Base-by-base conservation (phyloP, 2,888 invertebrate genomes). In the Tipula confusa region DNA sequence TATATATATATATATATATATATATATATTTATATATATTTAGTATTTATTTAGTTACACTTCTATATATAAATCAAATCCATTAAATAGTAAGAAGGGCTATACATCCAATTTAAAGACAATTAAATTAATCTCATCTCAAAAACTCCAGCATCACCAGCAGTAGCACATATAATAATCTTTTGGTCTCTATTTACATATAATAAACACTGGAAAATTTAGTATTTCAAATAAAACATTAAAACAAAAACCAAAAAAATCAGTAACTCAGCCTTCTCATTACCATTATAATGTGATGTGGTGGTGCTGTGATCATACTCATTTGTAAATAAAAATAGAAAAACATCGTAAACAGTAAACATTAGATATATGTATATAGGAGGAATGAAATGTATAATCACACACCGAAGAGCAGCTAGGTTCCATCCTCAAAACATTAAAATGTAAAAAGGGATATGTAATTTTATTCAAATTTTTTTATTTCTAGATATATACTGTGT, bases 391-490 rank as follows among this genome's bases (percentile, higher is more conserved):
- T 64, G 7, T 64, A 64, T 24, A 64, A 64, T 64, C 64, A 64
- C 64, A 64, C 64, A 64, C 64, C 64, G 64, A 64, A 24, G 64
- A 64, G 64, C 24, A 64, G 64, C 64, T 64, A 64, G 64, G 24
- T 18, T 64, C 24, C 64, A 64, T 64, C 64, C 64, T 64, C 64
- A 11, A 64, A 64, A 64, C 64, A 64, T 64, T 64, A 64, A 64
- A 64, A 64, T 64, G 24, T n/a, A 64, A 64, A 64, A 64, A 64
- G 64, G 64, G 64, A 64, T 64, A 24, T 64, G 64, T 24, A 64
- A 64, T 64, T 64, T 64, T 64, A 64, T 64, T 64, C 64, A 64
- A 24, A 18, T 64, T 64, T 64, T 64, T 64, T 24, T 64, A n/a
- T 43, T 24, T 24, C 1, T 64, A 24, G n/a, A 7, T 15, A 7